These are phyloP conservation scores for Hyles lineata DNA, from an alignment of 2,888 invertebrate species.

Conservation along the genomic window DNA sequence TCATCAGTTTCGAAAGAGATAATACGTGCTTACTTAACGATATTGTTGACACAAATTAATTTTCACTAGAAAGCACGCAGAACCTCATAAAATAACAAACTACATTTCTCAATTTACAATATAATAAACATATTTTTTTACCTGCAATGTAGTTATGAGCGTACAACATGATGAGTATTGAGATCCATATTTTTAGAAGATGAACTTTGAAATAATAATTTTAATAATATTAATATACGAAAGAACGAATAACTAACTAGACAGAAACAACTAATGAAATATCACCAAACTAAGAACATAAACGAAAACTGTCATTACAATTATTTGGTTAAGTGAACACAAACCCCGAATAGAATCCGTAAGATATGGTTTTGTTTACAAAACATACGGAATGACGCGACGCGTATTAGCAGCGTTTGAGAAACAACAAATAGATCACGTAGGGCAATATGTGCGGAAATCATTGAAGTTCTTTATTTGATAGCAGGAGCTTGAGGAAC, in stretches of 20 bases:
- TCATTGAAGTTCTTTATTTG: constrained; percentile 51
- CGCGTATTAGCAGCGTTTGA: constrained; percentile 31
- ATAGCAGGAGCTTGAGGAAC: constrained; percentile 55
- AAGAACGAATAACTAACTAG: not conserved
- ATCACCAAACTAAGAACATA: constrained; percentile 8
- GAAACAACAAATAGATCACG: constrained; percentile 32
- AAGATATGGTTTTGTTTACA: constrained; percentile 29
- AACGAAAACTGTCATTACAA: constrained; percentile 25
- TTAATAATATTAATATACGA: too few relatives aligned
- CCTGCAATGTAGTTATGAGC: too few relatives aligned
- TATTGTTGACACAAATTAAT: too few relatives aligned
- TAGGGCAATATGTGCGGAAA: constrained; percentile 40
- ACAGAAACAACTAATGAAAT: not conserved
- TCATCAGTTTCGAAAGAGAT: too few relatives aligned
- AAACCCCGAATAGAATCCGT: constrained; percentile 5
- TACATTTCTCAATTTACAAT: too few relatives aligned
- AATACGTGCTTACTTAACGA: too few relatives aligned
- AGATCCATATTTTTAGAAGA: too few relatives aligned
- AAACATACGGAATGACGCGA: constrained; percentile 29
- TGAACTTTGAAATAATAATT: too few relatives aligned
- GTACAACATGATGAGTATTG: too few relatives aligned
- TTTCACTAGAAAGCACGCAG: too few relatives aligned
- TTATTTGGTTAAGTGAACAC: constrained; percentile 21
- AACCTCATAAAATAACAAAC: too few relatives aligned
- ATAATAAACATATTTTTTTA: too few relatives aligned